These are phyloP conservation scores for Sturnus vulgaris DNA, from an alignment of 2,113 vertebrate genomes.

Conservation along the genomic window DNA sequence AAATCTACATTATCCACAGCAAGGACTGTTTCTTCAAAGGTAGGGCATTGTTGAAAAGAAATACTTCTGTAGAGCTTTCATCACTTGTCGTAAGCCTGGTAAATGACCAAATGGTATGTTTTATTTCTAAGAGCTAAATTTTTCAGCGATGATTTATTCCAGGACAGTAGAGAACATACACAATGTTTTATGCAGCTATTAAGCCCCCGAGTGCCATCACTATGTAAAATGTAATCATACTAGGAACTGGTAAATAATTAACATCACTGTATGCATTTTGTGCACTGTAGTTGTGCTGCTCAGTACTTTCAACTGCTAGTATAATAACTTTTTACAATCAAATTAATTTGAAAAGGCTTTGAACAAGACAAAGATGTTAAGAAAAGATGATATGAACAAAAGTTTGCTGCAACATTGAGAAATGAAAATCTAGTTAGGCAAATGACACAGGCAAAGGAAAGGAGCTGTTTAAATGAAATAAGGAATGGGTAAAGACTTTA, in stretches of 20 bases:
- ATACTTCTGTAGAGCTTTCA: neutral
- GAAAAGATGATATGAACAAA: neutral
- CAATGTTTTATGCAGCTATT: neutral
- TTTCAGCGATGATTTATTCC: neutral
- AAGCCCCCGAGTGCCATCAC: neutral
- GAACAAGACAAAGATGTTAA: neutral
- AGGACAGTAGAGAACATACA: neutral
- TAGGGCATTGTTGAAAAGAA: constrained; percentile 50
- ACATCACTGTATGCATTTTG: neutral
- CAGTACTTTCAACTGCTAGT: neutral
- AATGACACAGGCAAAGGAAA: neutral
- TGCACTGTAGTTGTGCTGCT: neutral
- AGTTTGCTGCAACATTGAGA: neutral
- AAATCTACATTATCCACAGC: constrained; percentile 82
- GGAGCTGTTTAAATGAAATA: neutral
- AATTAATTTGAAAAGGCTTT: neutral
- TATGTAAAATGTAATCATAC: neutral
- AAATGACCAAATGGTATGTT: neutral
- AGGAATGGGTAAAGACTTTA: neutral
- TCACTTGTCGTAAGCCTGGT: neutral
- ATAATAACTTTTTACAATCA: neutral
- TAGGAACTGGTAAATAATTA: constrained; percentile 9
- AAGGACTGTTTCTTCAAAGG: constrained; percentile 97
- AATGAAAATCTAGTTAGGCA: neutral
- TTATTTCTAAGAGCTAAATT: neutral